phyloP scores from a whole-genome alignment of 2,113 vertebrate genomes.

The Oostethus manadensis region DNA sequence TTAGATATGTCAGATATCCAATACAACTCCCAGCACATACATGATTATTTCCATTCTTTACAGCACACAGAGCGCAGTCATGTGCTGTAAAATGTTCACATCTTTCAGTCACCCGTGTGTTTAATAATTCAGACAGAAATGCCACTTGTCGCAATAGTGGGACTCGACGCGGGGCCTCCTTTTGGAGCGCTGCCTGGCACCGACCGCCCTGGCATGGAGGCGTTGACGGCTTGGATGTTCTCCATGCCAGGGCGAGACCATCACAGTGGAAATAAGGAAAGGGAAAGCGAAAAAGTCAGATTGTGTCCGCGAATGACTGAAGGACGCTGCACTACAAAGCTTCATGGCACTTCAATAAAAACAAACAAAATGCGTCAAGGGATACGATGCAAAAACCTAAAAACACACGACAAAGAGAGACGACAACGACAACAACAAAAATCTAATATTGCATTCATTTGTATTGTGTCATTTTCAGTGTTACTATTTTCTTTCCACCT shows the following conservation, averaged over 20 bases:
- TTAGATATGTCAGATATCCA: conserved; percentile 38
- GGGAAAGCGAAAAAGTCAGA: conserved; percentile 3
- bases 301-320: conserved; percentile 66
- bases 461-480: conserved; percentile 39
- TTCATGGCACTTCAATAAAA: conserved; percentile 69
- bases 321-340: conserved; percentile 59
- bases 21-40: conserved; percentile 65
- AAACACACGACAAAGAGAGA: conserved; percentile 39
- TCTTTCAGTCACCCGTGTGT: conserved; percentile 69
- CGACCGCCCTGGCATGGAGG: conserved; percentile 70
- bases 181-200: conserved; percentile 65
- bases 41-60: conserved; percentile 65
- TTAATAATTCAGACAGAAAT: conserved; percentile 37
- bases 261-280: conserved; percentile 28
- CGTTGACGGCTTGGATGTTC: conserved; percentile 77
- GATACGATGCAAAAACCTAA: conserved; percentile 54
- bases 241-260: conserved; percentile 66
- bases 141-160: conserved; percentile 78
- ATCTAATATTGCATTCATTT: conserved; percentile 39
- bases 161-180: conserved; percentile 67
- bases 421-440: conserved; percentile 38
- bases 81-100: conserved; percentile 45
- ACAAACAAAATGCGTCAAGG: conserved; percentile 46
- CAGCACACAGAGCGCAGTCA: conserved; percentile 59
- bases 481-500: conserved; percentile 12